Evolutionary conservation across 2,113 vertebrate species (phyloP).

Genomic region (Crypturellus undulatus): DNA sequence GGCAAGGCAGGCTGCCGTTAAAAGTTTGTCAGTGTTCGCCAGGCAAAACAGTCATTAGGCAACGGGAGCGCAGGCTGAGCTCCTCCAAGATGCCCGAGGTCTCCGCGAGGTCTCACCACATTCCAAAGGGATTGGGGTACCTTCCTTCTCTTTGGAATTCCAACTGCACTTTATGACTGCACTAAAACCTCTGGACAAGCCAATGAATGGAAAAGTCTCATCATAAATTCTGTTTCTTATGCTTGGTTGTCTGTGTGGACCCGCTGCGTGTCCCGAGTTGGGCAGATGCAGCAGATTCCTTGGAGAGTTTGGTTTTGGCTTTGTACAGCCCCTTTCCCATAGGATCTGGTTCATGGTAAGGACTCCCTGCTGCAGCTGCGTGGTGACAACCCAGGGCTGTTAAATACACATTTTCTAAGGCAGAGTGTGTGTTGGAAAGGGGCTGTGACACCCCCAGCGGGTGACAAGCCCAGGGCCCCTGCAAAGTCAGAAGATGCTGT

Average conservation of each 20-base stretch:
- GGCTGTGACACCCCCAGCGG: neutral
- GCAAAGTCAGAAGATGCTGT: neutral
- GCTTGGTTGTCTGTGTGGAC: neutral
- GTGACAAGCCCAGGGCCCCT: neutral
- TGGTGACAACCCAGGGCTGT: neutral
- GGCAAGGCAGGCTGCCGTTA: conserved; percentile 19
- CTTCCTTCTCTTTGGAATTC: neutral
- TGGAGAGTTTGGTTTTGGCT: neutral
- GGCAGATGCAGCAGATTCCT: neutral
- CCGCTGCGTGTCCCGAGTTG: rapidly evolving
- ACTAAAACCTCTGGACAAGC: neutral
- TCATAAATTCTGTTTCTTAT: neutral
- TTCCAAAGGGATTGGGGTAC: neutral
- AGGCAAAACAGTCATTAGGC: conserved; percentile 49
- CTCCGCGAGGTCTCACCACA: rapidly evolving
- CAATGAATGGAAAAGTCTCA: neutral
- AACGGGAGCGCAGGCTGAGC: neutral
- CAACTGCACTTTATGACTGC: neutral
- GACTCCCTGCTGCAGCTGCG: neutral
- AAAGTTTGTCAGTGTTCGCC: conserved; percentile 49
- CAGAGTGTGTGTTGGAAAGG: neutral
- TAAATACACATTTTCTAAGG: neutral
- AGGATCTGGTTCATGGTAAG: neutral
- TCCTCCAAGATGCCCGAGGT: neutral
- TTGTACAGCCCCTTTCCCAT: neutral